phyloP scores from a whole-genome alignment of 1,140 invertebrate species.

The Popillia japonica region DNA sequence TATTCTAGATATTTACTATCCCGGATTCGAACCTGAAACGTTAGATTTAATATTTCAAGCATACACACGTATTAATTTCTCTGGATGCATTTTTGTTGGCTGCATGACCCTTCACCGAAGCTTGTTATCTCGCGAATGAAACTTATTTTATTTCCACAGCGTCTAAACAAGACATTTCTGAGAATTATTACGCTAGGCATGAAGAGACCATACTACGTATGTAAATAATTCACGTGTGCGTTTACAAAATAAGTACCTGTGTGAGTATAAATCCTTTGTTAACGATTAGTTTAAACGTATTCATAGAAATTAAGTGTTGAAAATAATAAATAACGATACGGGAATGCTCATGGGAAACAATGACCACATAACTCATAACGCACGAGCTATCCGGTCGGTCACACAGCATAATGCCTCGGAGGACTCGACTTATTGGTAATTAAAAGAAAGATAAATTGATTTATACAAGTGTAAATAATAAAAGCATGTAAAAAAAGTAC shows the following conservation, averaged over 20 bases:
- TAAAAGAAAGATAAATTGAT: conserved; percentile 39
- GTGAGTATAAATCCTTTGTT: conserved; percentile 32
- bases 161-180: not conserved
- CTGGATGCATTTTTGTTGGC: not conserved
- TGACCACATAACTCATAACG: conserved; percentile 38
- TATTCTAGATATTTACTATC: not conserved
- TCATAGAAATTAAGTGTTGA: conserved; percentile 39
- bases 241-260: conserved; percentile 22
- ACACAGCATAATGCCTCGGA: conserved; percentile 18
- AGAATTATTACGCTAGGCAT: not conserved
- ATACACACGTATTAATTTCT: not conserved
- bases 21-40: too few relatives aligned
- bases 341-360: conserved; percentile 37
- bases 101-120: not conserved
- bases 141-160: not conserved
- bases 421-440: conserved; percentile 37
- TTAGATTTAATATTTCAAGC: too few relatives aligned
- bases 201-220: not conserved
- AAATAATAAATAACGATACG: conserved; percentile 37
- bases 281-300: conserved; percentile 36
- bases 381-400: conserved; percentile 13
- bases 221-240: conserved; percentile 4
- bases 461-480: conserved; percentile 39
- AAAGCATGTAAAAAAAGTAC: conserved; percentile 38
- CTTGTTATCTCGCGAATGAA: not conserved